Evolutionary conservation across 2,888 invertebrate genomes (phyloP).

Genomic region (Elysia crispata): DNA sequence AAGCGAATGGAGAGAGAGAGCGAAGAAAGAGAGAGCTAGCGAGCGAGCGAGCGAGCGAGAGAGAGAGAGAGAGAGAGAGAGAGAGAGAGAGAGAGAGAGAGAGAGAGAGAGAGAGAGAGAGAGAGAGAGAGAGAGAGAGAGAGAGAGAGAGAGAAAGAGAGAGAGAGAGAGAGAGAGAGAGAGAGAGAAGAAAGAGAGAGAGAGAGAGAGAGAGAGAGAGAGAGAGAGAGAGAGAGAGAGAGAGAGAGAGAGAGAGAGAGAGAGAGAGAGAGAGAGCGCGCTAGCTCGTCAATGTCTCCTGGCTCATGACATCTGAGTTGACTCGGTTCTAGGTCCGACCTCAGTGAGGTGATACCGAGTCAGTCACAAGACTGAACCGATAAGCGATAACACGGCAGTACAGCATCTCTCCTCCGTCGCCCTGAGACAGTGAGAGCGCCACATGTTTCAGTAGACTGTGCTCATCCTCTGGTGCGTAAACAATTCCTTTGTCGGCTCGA

Average conservation of each 20-base stretch:
- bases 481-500: neutral
- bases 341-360: no score
- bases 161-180: neutral
- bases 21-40: neutral
- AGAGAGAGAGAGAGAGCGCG: neutral
- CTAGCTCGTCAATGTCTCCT: no score
- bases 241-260: constrained; percentile 19
- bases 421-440: no score
- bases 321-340: no score
- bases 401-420: no score
- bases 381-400: no score
- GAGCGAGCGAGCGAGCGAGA: neutral
- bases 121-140: no score
- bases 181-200: constrained; percentile 9
- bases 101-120: no score
- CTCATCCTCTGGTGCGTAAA: neutral
- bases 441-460: neutral
- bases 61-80: neutral
- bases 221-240: constrained; percentile 5
- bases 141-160: neutral
- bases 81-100: neutral
- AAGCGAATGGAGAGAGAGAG: neutral
- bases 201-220: neutral
- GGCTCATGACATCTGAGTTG: no score
- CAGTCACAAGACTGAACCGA: no score